Conservation (phyloP, 1,140 invertebrate genomes). For the Hyphantria cunea region DNA sequence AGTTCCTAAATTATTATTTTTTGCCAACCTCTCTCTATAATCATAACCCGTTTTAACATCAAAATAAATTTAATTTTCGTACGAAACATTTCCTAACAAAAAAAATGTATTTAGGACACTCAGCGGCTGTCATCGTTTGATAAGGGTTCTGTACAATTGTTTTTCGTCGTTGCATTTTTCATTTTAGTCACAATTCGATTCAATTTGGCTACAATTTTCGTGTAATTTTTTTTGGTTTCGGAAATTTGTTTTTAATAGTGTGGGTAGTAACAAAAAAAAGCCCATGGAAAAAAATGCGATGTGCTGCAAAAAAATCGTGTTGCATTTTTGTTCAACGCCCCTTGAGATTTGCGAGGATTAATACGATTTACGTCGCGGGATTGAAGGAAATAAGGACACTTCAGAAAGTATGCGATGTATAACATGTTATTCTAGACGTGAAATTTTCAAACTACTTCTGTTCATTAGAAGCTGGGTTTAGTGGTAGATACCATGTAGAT, state of each 20-base stretch:
- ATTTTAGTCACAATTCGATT: slow-evolving; percentile 3
- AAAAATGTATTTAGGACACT: slow-evolving; percentile 9
- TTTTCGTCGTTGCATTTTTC: slow-evolving; percentile 5
- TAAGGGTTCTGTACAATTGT: slow-evolving; percentile 9
- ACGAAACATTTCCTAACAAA: slow-evolving; percentile 8
- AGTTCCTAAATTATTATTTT: too few relatives aligned
- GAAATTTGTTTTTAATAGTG: neutral
- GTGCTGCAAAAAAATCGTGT: neutral
- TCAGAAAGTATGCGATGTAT: too few relatives aligned
- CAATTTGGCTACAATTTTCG: neutral
- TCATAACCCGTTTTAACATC: slow-evolving; percentile 8
- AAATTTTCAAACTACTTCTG: too few relatives aligned
- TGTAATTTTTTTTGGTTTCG: neutral
- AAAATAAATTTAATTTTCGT: slow-evolving; percentile 16
- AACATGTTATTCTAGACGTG: too few relatives aligned
- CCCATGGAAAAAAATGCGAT: neutral
- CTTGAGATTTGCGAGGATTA: too few relatives aligned
- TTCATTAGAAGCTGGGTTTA: too few relatives aligned
- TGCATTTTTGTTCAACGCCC: too few relatives aligned
- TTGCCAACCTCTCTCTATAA: too few relatives aligned
- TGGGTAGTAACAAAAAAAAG: neutral
- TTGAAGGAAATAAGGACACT: too few relatives aligned
- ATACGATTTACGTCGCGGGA: too few relatives aligned
- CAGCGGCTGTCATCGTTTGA: slow-evolving; percentile 5
- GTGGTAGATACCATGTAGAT: too few relatives aligned